Evolutionary conservation across 2,888 invertebrate genomes (phyloP), one percentile per base, ranked within the genome.

Genomic region (Clostera curtula): DNA sequence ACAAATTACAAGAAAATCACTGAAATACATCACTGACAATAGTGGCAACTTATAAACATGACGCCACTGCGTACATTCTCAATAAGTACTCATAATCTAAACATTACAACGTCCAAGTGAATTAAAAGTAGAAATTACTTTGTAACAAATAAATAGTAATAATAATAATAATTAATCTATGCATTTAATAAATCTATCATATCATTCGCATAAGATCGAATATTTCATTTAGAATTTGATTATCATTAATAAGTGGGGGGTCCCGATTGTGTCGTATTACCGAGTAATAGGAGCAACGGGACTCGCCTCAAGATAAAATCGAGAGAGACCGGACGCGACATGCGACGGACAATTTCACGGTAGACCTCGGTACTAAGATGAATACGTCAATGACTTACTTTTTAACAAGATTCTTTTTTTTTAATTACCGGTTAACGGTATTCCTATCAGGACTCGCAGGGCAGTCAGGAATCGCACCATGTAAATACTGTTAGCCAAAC

Each of bases 91-190:
- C 50, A 57, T 60, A 60, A 63, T 49, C 56, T 48, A 46, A 41
- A 41, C 44, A 50, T 56, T 50, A 52, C 37, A 49, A 49, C 49
- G 54, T 41, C 48, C 53, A 52, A 59, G 54, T 46, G 46, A 50
- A 61, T 58, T 56, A 51, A 65, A 68, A 68, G 57, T 66, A 66
- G 49, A 59, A 41, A 54, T 61, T 66, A 65, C 56, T 57, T 56
- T 55, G 54, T 62, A 62, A 59, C 55, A 63, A 73, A 75, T 65
- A 70, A 77, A 70, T 70, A 68, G 62, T 58, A 8, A 58, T 51
- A 75, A 65, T 70, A 77, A 70, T 70, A 68, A 63, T 58, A 8
- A 58, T 51, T 60, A 65, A 54, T 58, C 59, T 66, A 67, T 49
- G 45, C 49, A 60, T 62, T 33, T 17, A 55, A 58, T 63, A 62